A percentile compares a stretch with the other conserved stretches of the same genome.
Conservation (phyloP, 2,113 vertebrate species). For the Elaphurus davidianus region DNA sequence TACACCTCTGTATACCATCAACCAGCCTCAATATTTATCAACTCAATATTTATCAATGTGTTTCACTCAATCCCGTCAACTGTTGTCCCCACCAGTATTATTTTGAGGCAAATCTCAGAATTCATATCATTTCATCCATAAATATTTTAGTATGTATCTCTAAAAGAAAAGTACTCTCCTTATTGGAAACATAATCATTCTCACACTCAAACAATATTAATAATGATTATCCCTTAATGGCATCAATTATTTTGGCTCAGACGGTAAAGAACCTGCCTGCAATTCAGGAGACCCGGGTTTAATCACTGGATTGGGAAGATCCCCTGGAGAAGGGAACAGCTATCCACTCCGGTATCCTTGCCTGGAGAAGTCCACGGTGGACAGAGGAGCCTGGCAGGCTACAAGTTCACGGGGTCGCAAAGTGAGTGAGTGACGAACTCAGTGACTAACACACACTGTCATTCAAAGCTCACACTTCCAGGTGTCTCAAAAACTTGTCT, state of each 20-base stretch:
- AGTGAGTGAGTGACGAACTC: background rate
- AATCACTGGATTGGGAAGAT: background rate
- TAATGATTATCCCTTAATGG: background rate
- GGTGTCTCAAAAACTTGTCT: background rate
- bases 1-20: rapidly evolving
- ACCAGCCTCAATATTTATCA: background rate
- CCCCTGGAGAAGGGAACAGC: background rate
- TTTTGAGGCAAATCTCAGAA: background rate
- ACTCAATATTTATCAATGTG: background rate
- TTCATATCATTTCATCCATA: background rate
- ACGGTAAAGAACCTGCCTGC: background rate
- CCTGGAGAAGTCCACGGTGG: background rate
- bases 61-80: background rate
- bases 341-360: background rate
- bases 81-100: background rate
- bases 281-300: background rate
- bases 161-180: background rate
- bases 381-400: background rate
- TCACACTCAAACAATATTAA: background rate
- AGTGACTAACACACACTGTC: background rate
- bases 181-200: background rate
- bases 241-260: background rate
- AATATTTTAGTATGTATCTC: background rate
- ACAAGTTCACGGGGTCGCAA: background rate
- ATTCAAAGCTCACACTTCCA: background rate